phyloP scores from a whole-genome alignment of 2,113 vertebrate species.

The Engraulis encrasicolus region DNA sequence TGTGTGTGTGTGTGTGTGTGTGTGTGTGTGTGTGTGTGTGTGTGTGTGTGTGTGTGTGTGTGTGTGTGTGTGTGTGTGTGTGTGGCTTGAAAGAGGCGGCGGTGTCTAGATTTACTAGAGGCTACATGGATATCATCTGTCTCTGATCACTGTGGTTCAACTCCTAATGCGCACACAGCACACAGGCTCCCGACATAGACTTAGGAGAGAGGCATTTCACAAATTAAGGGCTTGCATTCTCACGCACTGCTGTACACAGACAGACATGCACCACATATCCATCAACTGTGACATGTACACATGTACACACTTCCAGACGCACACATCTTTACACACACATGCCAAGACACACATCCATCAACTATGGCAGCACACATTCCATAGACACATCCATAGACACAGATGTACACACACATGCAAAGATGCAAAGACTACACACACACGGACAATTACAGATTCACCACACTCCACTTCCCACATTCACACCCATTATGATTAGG shows the following conservation, averaged over 20 bases:
- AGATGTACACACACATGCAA: neutral
- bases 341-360: neutral
- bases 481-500: no score
- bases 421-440: no score
- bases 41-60: no score
- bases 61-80: no score
- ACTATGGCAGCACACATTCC: neutral
- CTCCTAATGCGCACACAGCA: neutral
- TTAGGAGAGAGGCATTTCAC: slow-evolving; percentile 2
- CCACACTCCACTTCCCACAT: no score
- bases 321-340: neutral
- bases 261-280: no score
- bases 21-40: no score
- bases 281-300: no score
- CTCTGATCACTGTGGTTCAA: neutral
- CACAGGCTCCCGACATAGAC: neutral
- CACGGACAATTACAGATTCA: no score
- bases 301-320: neutral
- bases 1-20: no score
- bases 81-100: neutral
- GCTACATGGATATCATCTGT: neutral
- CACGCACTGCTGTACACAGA: neutral
- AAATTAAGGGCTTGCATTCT: neutral
- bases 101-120: neutral
- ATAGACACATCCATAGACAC: no score